Evolutionary conservation across 2,797 vertebrate species (phyloP).

Genomic region (Oreochromis mossambicus): DNA sequence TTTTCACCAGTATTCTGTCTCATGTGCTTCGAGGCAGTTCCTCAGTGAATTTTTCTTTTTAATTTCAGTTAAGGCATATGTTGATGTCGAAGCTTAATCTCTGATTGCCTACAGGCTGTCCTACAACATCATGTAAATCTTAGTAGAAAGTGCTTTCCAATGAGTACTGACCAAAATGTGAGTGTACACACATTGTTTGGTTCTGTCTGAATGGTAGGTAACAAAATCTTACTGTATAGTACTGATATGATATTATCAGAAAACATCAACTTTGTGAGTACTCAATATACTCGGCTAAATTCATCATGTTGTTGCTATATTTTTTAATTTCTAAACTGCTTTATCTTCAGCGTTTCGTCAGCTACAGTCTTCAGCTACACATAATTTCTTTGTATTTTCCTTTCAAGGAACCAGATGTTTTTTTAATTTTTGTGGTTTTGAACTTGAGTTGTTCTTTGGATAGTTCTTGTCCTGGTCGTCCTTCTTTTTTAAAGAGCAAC

Average conservation of each 20-base stretch:
- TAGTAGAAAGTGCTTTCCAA: neutral
- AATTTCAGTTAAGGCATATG: conserved; percentile 7
- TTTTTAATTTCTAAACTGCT: neutral
- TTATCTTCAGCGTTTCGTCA: neutral
- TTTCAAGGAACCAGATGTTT: neutral
- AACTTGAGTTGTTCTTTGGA: neutral
- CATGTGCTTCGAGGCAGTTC: neutral
- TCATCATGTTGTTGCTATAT: neutral
- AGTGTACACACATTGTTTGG: neutral
- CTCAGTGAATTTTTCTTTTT: conserved; percentile 14
- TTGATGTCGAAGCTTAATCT: neutral
- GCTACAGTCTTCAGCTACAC: neutral
- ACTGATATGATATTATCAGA: neutral
- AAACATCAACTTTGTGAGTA: neutral
- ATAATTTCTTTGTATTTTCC: neutral
- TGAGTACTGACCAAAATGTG: neutral
- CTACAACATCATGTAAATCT: neutral
- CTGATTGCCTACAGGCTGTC: neutral
- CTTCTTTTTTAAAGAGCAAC: neutral
- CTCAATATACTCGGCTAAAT: neutral
- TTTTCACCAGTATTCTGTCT: conserved; percentile 10
- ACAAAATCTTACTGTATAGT: neutral
- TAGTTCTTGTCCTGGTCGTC: neutral
- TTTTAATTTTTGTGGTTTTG: neutral
- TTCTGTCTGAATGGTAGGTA: fast-evolving